Conservation (phyloP, 2,888 invertebrate species). For the Coenonympha glycerion region DNA sequence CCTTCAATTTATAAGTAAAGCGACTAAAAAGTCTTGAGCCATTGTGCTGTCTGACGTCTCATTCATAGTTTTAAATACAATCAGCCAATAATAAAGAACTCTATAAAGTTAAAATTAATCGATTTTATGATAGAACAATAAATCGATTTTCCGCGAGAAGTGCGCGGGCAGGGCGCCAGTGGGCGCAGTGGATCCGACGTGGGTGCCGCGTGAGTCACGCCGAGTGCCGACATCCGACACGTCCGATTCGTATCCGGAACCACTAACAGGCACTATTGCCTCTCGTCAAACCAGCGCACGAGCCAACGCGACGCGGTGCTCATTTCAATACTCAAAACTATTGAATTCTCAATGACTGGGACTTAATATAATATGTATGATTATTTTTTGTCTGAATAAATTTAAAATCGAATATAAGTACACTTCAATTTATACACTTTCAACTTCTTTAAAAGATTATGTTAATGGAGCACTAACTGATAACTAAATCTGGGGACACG, state of each 20-base stretch:
- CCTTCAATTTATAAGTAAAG: neutral
- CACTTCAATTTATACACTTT: no score
- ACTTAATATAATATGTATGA: neutral
- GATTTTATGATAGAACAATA: constrained; percentile 25
- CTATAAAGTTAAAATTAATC: constrained; percentile 19
- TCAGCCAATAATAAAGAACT: constrained; percentile 6
- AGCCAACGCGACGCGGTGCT: constrained; percentile 54
- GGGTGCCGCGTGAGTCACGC: constrained; percentile 72
- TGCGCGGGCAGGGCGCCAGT: constrained; percentile 38
- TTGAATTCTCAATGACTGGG: constrained; percentile 3
- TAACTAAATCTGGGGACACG: no score
- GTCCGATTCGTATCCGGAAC: constrained; percentile 75
- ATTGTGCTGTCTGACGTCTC: constrained; percentile 4
- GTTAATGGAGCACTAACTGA: no score
- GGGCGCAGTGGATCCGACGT: constrained; percentile 45
- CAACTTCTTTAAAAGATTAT: no score
- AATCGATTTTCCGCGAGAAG: constrained; percentile 26
- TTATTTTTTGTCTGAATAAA: no score
- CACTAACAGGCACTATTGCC: constrained; percentile 67
- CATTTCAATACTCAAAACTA: constrained; percentile 44
- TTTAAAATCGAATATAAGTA: neutral
- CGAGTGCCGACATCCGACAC: constrained; percentile 77
- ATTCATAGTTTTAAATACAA: constrained; percentile 3
- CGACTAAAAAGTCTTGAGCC: neutral
- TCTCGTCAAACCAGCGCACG: constrained; percentile 51